Base-by-base conservation (phyloP, 2,797 vertebrate genomes). In the Brotula barbata region DNA sequence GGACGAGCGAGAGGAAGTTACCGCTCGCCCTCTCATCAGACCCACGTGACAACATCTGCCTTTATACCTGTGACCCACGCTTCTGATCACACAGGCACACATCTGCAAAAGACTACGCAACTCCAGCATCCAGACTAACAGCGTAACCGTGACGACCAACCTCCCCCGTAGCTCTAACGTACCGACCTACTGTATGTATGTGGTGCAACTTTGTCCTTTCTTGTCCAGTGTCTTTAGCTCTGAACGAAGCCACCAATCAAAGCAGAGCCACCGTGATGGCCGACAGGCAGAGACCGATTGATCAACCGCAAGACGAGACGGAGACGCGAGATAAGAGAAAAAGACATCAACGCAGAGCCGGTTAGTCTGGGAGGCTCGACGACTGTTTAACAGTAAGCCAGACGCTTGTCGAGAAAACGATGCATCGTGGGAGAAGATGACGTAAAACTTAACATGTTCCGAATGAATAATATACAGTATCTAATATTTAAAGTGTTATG, bases 41-140 rank as follows among this genome's bases (percentile, higher is more conserved):
- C 65, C 60, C 47, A 56, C 58, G 87, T 87, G 74, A 11, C 73
- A 33, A 85, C 76, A 76, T 78, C 82, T 71, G 82, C 81, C 78
- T 85, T 85, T 69, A 78, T 86, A 80, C 65, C 73, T 67, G 64
- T 6, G 58, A 73, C 69, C 61, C 56, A 13, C 12, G 16, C 64
- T 39, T 68, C 47, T 59, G 23, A 20, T 58, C 52, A 46, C 33
- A 28, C 37, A 39, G 50, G 74, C n/a, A 37, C 31, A 45, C 37
- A 64, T 62, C 36, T 43, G 34, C 43, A 34, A 49, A 58, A 71
- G 36, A 65, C 73, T 14, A 23, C 37, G 50, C 46, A 80, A 74
- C 89, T 87, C 64, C 78, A 77, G 83, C 74, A 80, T 65, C 75
- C 81, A 57, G 69, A 74, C 71, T 66, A 71, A 62, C 55, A 44